These are phyloP conservation scores for Pseudococcus longispinus DNA, from an alignment of 2,888 invertebrate species.

Conservation along the genomic window DNA sequence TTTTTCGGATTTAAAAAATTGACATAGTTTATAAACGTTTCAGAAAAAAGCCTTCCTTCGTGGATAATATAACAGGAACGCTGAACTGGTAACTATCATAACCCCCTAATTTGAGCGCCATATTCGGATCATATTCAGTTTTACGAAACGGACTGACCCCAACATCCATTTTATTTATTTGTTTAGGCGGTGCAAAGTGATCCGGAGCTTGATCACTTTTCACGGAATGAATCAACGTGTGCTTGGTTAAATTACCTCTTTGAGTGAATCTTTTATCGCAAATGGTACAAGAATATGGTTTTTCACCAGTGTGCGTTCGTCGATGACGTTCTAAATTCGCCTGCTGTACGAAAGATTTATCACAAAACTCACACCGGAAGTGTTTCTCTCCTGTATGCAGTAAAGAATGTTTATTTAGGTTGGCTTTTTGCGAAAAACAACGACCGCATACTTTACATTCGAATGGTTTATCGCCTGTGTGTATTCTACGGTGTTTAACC, in stretches of 20 bases:
- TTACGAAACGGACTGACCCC: neutral
- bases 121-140: constrained; percentile 5
- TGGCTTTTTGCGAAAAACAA: constrained; percentile 60
- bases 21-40: constrained; percentile 42
- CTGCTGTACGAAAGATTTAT: constrained; percentile 60
- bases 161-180: neutral
- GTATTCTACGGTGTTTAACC: constrained; percentile 59
- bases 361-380: constrained; percentile 59
- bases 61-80: constrained; percentile 39
- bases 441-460: constrained; percentile 61
- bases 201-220: neutral
- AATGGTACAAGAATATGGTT: constrained; percentile 60
- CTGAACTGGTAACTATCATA: constrained; percentile 50
- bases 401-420: constrained; percentile 59
- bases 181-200: neutral
- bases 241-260: constrained; percentile 60
- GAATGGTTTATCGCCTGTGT: constrained; percentile 61
- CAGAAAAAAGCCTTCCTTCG: constrained; percentile 40
- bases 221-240: constrained; percentile 58
- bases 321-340: constrained; percentile 60
- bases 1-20: neutral
- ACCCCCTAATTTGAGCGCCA: constrained; percentile 26
- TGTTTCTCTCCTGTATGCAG: constrained; percentile 60
- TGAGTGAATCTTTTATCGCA: constrained; percentile 60
- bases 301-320: constrained; percentile 60